Evolutionary conservation across 2,888 invertebrate genomes (phyloP).

Genomic region (Fabriciana adippe): DNA sequence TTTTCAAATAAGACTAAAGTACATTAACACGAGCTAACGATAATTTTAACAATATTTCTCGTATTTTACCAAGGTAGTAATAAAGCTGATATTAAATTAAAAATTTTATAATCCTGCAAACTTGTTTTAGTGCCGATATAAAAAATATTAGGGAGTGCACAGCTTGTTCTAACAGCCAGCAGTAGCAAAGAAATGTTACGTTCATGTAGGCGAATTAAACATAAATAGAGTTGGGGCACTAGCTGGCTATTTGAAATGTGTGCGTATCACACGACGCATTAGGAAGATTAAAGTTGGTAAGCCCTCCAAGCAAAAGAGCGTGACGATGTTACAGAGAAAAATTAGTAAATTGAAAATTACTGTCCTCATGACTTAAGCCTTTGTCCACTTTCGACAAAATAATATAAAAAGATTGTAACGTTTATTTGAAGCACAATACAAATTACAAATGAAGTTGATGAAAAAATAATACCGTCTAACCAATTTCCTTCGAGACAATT

Average conservation of each 20-base stretch:
- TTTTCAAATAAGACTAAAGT: neutral
- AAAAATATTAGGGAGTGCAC: slow-evolving; percentile 44
- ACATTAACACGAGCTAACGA: slow-evolving; percentile 5
- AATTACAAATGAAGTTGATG: slow-evolving; percentile 36
- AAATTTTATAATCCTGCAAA: slow-evolving; percentile 33
- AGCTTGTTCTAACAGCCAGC: slow-evolving; percentile 44
- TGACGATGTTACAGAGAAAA: slow-evolving; percentile 48
- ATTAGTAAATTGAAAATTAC: slow-evolving; percentile 39
- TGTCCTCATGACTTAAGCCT: neutral
- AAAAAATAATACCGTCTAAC: slow-evolving; percentile 35
- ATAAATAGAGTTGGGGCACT: slow-evolving; percentile 53
- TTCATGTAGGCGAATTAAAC: slow-evolving; percentile 51
- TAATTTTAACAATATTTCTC: slow-evolving; percentile 25
- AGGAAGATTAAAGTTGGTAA: slow-evolving; percentile 76
- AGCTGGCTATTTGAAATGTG: slow-evolving; percentile 64
- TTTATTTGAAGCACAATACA: slow-evolving; percentile 23
- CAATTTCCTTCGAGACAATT: slow-evolving; percentile 35
- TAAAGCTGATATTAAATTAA: slow-evolving; percentile 32
- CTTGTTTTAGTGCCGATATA: slow-evolving; percentile 30
- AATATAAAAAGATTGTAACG: too few species aligned
- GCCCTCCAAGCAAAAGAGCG: slow-evolving; percentile 56
- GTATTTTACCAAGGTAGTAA: slow-evolving; percentile 11
- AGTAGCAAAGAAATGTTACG: slow-evolving; percentile 29
- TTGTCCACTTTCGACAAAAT: too few species aligned
- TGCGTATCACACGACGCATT: slow-evolving; percentile 69